Evolutionary conservation across 1,140 invertebrate species (phyloP).

Genomic region (Panonychus citri): DNA sequence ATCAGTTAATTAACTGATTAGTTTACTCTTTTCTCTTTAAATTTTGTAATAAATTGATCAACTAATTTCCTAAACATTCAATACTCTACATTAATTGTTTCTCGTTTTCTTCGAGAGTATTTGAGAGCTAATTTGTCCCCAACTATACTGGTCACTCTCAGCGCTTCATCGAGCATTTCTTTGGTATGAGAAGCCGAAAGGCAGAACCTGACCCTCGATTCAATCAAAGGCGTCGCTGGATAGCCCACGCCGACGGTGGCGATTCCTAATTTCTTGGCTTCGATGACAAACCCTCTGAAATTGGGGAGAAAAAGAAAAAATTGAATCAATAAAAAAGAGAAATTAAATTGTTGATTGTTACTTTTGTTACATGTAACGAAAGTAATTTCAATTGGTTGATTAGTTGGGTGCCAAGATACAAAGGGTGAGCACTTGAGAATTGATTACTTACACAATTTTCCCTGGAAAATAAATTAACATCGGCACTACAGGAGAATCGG

Average conservation of each 20-base stretch:
- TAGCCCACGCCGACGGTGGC: slow-evolving; percentile 90
- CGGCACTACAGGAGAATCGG: slow-evolving; percentile 89
- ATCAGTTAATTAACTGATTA: too few relatives aligned
- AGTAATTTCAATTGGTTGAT: too few relatives aligned
- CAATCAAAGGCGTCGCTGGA: slow-evolving; percentile 86
- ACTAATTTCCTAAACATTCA: too few relatives aligned
- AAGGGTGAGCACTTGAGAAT: too few relatives aligned
- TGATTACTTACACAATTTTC: slow-evolving; percentile 39
- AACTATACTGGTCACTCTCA: slow-evolving; percentile 12
- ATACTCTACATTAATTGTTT: neutral
- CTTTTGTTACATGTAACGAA: too few relatives aligned
- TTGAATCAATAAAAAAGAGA: neutral
- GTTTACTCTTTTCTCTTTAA: too few relatives aligned
- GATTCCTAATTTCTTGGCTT: slow-evolving; percentile 50
- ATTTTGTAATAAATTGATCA: too few relatives aligned
- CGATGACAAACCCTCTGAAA: slow-evolving; percentile 43
- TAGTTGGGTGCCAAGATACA: too few relatives aligned
- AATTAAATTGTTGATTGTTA: too few relatives aligned
- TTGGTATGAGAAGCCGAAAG: slow-evolving; percentile 85
- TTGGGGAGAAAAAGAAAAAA: neutral
- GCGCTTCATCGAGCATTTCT: slow-evolving; percentile 72
- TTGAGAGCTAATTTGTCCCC: slow-evolving; percentile 8
- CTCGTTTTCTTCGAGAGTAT: slow-evolving; percentile 3
- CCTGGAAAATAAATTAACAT: slow-evolving; percentile 81
- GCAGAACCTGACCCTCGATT: slow-evolving; percentile 81